Conservation (phyloP, 2,888 invertebrate genomes). For the Phorcus lineatus region DNA sequence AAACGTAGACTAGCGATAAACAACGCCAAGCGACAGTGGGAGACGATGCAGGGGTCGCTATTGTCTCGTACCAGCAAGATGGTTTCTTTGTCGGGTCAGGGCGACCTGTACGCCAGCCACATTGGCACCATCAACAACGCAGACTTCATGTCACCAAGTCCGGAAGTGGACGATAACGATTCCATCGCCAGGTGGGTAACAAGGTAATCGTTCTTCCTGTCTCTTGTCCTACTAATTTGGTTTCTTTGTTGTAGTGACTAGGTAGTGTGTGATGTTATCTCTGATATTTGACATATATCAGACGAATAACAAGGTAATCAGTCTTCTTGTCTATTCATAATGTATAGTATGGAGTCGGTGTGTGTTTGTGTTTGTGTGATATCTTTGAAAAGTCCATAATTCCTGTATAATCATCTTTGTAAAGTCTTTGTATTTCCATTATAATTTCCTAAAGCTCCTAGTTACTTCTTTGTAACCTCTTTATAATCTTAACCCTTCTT, state of each 20-base stretch:
- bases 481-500: no score
- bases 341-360: no score
- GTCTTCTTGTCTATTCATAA: no score
- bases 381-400: no score
- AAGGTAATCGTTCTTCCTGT: background rate
- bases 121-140: conserved; percentile 66
- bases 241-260: background rate
- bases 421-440: no score
- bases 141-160: conserved; percentile 46
- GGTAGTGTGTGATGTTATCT: background rate
- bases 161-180: conserved; percentile 56
- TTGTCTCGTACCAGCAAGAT: conserved; percentile 63
- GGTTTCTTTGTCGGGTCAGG: conserved; percentile 48
- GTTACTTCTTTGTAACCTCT: no score
- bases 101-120: conserved; percentile 73
- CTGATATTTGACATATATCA: no score
- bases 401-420: no score
- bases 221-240: background rate
- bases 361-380: no score
- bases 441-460: no score
- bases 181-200: conserved; percentile 58
- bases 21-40: conserved; percentile 75
- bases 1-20: conserved; percentile 72
- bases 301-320: no score
- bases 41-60: conserved; percentile 71